Conservation (phyloP, 2,113 vertebrate species). For the Psephotus haematonotus region DNA sequence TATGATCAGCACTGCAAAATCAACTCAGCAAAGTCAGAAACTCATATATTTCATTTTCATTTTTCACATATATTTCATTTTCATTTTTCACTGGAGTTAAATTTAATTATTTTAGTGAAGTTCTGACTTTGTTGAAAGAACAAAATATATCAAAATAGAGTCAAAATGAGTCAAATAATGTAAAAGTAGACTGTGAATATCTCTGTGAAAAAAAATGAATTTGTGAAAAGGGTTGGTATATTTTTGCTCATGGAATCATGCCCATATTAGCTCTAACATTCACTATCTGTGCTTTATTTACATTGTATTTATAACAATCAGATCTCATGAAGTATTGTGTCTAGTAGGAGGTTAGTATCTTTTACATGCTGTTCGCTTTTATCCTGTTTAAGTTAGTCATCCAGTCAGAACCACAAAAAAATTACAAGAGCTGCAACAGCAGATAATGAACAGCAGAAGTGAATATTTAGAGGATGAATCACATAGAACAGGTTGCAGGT, state of each 20-base stretch:
- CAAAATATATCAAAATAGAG: background rate
- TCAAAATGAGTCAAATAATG: background rate
- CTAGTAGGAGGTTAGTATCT: background rate
- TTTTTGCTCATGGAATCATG: background rate
- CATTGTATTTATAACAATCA: background rate
- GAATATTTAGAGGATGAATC: background rate
- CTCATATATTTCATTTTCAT: background rate
- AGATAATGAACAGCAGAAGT: background rate
- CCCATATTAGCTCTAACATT: background rate
- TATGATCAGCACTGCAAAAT: background rate
- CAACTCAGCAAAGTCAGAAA: background rate
- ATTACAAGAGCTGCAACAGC: background rate
- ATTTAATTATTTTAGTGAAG: background rate
- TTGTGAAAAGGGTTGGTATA: background rate
- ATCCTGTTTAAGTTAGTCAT: background rate
- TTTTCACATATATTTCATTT: background rate
- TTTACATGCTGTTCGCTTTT: background rate
- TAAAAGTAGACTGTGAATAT: background rate
- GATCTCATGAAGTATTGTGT: background rate
- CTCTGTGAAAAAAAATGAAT: background rate
- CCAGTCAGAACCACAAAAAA: background rate
- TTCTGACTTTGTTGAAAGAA: background rate
- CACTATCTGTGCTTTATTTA: background rate
- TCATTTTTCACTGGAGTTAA: background rate
- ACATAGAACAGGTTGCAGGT: background rate